A percentile compares a stretch with the other conserved stretches of the same genome.
Evolutionary conservation across 2,888 invertebrate genomes (phyloP).

Genomic region (Melinaea menophilus): DNA sequence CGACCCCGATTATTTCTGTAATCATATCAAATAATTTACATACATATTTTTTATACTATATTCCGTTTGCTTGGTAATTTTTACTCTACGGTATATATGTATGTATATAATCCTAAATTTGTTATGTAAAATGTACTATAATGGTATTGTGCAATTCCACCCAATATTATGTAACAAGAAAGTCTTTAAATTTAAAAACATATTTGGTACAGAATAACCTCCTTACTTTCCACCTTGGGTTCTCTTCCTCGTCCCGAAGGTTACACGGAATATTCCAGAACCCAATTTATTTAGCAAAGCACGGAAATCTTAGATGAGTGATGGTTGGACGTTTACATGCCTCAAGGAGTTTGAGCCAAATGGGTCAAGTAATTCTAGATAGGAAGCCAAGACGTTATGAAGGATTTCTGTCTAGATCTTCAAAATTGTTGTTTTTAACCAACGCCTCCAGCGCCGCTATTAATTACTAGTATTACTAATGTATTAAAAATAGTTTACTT

Average conservation of each 20-base stretch:
- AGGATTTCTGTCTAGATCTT: conserved; percentile 17
- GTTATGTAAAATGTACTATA: no score
- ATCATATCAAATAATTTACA: conserved; percentile 24
- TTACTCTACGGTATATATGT: background rate
- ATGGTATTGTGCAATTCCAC: no score
- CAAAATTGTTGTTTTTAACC: background rate
- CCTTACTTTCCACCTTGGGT: background rate
- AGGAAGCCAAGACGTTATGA: conserved; percentile 10
- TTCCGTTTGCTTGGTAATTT: conserved; percentile 3
- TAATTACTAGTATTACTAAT: no score
- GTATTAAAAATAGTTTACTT: no score
- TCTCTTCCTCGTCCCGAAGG: conserved; percentile 3
- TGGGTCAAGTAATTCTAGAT: conserved; percentile 18
- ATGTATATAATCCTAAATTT: no score
- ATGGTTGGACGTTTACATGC: conserved; percentile 16
- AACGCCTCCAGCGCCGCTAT: no score
- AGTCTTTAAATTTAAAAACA: no score
- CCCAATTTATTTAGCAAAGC: conserved; percentile 14
- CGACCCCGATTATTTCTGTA: conserved; percentile 51
- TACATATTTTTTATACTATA: background rate
- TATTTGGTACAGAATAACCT: no score
- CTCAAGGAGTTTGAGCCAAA: conserved; percentile 22
- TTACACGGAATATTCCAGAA: conserved; percentile 10
- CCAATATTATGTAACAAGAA: no score
- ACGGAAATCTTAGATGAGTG: conserved; percentile 22